A percentile compares a stretch with the other conserved stretches of the same genome.
Conservation (phyloP, 2,888 invertebrate species). For the Aleiodes alternator region DNA sequence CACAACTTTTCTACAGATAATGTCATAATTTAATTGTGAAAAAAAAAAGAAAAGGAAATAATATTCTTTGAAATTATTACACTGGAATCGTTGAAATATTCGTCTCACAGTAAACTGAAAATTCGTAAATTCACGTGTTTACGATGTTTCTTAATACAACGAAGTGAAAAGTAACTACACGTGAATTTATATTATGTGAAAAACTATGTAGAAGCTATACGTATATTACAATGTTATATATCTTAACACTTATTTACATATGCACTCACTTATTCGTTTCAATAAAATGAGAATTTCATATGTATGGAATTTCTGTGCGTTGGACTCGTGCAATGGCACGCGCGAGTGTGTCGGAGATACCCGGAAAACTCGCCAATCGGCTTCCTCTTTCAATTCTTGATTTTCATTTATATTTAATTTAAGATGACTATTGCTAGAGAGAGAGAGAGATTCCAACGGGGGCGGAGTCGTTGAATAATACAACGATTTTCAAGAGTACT, state of each 20-base stretch:
- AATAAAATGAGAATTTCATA: slow-evolving; percentile 18
- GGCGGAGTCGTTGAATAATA: slow-evolving; percentile 17
- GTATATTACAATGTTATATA: not conserved
- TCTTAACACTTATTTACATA: slow-evolving; percentile 1
- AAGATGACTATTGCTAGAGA: not conserved
- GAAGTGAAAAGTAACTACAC: no score
- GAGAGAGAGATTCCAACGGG: slow-evolving; percentile 1
- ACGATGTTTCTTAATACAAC: no score
- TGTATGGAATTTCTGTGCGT: not conserved
- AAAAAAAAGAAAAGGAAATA: no score
- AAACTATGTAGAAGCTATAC: not conserved
- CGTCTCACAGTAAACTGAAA: no score
- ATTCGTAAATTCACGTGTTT: no score
- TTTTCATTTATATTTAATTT: not conserved
- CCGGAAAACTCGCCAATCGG: slow-evolving; percentile 18
- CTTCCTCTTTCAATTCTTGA: slow-evolving; percentile 4
- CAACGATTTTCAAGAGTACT: slow-evolving; percentile 17
- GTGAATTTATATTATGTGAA: no score
- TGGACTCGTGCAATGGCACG: slow-evolving; percentile 1
- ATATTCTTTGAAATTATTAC: no score
- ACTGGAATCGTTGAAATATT: no score
- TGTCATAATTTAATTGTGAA: no score
- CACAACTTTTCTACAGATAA: no score
- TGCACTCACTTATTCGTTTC: slow-evolving; percentile 6
- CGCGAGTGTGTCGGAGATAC: not conserved